phyloP scores from a whole-genome alignment of 2,797 vertebrate genomes.

The Heterohyrax brucei region DNA sequence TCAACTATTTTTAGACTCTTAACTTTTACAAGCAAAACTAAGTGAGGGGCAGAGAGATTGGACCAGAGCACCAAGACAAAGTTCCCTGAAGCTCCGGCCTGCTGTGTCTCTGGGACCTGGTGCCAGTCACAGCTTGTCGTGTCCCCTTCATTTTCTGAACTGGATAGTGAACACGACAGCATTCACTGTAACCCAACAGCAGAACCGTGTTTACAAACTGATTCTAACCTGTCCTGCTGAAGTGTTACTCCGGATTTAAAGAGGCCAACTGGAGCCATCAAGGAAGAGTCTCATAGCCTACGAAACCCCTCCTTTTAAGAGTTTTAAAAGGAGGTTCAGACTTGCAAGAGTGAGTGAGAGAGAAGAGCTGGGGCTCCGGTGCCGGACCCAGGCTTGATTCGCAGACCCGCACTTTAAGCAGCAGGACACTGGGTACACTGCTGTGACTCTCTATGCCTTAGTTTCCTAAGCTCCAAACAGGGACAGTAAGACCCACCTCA shows the following conservation, averaged over 20 bases:
- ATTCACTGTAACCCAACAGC: background rate
- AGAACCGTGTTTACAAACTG: background rate
- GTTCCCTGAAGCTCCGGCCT: background rate
- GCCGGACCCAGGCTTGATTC: background rate
- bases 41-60: background rate
- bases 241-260: background rate
- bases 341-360: background rate
- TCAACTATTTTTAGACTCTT: slow-evolving; percentile 21
- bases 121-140: background rate
- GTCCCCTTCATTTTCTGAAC: background rate
- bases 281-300: background rate
- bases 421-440: background rate
- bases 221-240: background rate
- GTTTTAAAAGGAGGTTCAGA: background rate
- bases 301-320: background rate
- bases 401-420: background rate
- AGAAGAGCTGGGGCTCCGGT: background rate
- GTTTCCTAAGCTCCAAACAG: background rate
- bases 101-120: background rate
- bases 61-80: background rate
- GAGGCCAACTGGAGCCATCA: background rate
- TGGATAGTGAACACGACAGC: background rate
- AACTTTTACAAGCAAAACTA: slow-evolving; percentile 50
- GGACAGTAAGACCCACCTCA: no score
- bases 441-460: background rate